phyloP scores from a whole-genome alignment of 2,888 invertebrate genomes.

The Argyresthia albistria region DNA sequence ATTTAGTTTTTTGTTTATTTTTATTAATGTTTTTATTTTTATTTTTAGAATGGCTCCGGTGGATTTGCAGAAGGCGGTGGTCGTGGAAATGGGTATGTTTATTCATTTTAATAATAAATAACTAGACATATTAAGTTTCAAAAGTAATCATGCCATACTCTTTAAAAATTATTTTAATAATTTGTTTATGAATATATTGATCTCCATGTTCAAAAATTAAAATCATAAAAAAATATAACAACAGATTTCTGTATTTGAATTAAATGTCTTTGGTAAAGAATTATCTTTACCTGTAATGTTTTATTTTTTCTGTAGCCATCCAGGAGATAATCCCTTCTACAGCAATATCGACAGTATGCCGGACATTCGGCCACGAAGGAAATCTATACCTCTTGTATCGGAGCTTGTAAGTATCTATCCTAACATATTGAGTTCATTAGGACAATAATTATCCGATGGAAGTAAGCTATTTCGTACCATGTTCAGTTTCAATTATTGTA shows the following conservation, averaged over 20 bases:
- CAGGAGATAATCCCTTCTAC: conserved; percentile 98
- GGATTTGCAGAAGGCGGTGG: conserved; percentile 84
- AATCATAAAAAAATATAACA: too few relatives aligned
- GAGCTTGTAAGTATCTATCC: conserved; percentile 94
- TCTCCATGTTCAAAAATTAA: too few relatives aligned
- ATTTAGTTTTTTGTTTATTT: conserved; percentile 27
- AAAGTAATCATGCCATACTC: neutral
- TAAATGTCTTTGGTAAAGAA: too few relatives aligned
- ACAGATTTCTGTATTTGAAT: too few relatives aligned
- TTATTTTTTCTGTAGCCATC: conserved; percentile 74
- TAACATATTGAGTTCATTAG: conserved; percentile 25
- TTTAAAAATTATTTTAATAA: neutral
- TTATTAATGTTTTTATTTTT: conserved; percentile 71
- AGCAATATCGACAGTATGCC: conserved; percentile 99
- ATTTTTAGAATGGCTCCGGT: conserved; percentile 89
- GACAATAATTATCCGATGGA: conserved; percentile 33
- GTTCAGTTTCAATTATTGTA: conserved; percentile 44
- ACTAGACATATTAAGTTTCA: neutral
- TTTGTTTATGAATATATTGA: too few relatives aligned
- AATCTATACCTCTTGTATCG: conserved; percentile 98
- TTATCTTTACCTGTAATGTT: neutral
- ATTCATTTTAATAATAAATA: too few relatives aligned
- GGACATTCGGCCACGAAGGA: conserved; percentile 96
- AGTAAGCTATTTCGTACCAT: conserved; percentile 42
- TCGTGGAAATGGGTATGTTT: conserved; percentile 85